Base-by-base conservation (phyloP, 2,113 vertebrate genomes). In the Psammodynastes pulverulentus region DNA sequence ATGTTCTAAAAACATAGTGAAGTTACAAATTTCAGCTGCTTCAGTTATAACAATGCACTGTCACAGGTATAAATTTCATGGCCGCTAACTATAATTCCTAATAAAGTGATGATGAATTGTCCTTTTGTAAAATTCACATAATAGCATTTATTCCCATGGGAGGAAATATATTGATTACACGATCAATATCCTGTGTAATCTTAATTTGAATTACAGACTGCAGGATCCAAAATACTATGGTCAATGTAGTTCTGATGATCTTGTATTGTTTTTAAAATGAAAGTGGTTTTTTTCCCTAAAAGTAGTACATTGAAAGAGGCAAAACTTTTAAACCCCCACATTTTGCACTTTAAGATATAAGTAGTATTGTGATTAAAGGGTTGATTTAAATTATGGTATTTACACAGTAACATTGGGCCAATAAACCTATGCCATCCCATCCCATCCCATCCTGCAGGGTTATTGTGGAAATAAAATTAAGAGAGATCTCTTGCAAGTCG, bases 1-100 rank as follows among this genome's bases (percentile, higher is more conserved):
- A 94, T 9, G 19, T 0, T 58, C 43, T 21, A 92, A 93, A 92
- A 94, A 91, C 90, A 84, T 56, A 79, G 46, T 39, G 17, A 79
- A 21, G 34, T 79, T 79, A 79, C 72, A 79, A 43, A 79, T 43
- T 79, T 43, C 72, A 79, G 34, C 72, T 21, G 34, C 19, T 79
- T 43, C 17, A 21, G 34, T 43, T 79, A 21, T 79, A 79, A 79
- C 9, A 34, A 19, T 79, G 34, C 34, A 39, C 15, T 39, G 7
- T 79, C 15, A 21, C 6, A 79, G 67, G 3, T 79, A 39, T 43
- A 43, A 43, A 7, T 79, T 43, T 79, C 7, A 21, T 79, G 19
- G 34, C 34, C 43, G 17, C n/a, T 79, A 79, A 79, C 34, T 43
- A 79, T 79, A 79, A 21, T 43, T 79, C 17, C 34, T 39, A 39